phyloP scores from a whole-genome alignment of 2,797 vertebrate species.

The Cirrhinus mrigala region DNA sequence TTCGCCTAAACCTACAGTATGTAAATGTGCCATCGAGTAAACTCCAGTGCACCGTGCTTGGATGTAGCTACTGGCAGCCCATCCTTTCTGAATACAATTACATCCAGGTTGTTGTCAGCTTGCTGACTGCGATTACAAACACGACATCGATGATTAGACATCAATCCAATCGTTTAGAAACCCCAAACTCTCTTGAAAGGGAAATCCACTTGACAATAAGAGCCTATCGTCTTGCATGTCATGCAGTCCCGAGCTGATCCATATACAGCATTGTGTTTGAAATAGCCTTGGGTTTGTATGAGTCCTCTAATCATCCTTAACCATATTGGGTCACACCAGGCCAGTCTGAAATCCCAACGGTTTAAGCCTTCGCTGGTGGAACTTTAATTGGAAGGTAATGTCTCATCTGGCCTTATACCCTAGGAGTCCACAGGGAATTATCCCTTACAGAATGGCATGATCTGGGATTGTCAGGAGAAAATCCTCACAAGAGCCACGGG shows the following conservation, averaged over 20 bases:
- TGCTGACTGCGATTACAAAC: background rate
- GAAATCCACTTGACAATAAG: conserved; percentile 26
- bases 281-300: conserved; percentile 34
- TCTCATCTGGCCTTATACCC: conserved; percentile 41
- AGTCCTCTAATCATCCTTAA: conserved; percentile 47
- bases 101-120: background rate
- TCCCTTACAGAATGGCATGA: conserved; percentile 31
- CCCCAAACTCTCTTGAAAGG: background rate
- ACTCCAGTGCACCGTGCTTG: background rate
- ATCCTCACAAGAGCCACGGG: conserved; percentile 23
- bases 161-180: background rate
- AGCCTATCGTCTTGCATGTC: background rate
- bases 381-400: conserved; percentile 48
- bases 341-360: conserved; percentile 20
- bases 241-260: background rate
- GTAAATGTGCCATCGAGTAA: conserved; percentile 19
- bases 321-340: conserved; percentile 35
- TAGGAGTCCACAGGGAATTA: conserved; percentile 41
- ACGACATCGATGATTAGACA: background rate
- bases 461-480: conserved; percentile 45
- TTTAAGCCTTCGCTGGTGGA: conserved; percentile 36
- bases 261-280: conserved; percentile 27
- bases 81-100: background rate
- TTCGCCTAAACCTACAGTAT: conserved; percentile 9
- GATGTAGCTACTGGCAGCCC: background rate